Conservation (phyloP, 2,113 vertebrate species). For the Cheilinus undulatus region DNA sequence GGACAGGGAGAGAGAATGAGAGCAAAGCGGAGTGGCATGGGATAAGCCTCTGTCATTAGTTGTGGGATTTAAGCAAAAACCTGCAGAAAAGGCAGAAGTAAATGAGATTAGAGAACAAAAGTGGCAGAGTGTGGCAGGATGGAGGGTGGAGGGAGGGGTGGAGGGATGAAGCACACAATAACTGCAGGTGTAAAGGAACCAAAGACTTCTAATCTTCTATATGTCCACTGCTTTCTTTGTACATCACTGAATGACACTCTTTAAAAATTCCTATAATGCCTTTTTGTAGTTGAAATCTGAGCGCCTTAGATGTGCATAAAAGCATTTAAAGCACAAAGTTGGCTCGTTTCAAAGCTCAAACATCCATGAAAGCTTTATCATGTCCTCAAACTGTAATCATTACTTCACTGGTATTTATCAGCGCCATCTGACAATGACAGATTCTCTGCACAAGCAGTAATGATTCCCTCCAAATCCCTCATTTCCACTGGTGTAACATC, state of each 20-base stretch:
- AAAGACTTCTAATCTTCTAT: conserved; percentile 16
- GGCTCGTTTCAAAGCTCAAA: not conserved
- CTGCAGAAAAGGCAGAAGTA: conserved; percentile 46
- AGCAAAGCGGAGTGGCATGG: conserved; percentile 19
- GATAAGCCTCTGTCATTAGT: conserved; percentile 53
- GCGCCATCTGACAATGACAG: conserved; percentile 14
- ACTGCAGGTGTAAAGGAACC: conserved; percentile 43
- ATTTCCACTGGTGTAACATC: conserved; percentile 38
- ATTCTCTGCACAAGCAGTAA: conserved; percentile 37
- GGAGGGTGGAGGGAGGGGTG: conserved; percentile 17
- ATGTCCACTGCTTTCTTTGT: conserved; percentile 20
- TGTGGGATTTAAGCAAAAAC: conserved; percentile 44
- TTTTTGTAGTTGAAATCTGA: not conserved
- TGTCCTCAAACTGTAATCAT: conserved; percentile 1
- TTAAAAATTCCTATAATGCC: not conserved
- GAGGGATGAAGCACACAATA: conserved; percentile 35
- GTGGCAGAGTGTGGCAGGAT: conserved; percentile 43
- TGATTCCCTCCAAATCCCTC: conserved; percentile 18
- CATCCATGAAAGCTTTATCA: not conserved
- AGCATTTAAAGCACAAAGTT: not conserved
- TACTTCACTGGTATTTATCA: conserved; percentile 19
- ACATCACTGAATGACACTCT: conserved; percentile 7
- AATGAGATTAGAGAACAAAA: conserved; percentile 65
- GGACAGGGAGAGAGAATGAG: conserved; percentile 42
- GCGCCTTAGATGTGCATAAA: not conserved